A percentile compares a stretch with the other conserved stretches of the same genome.
phyloP scores from a whole-genome alignment of 2,113 vertebrate species.

The Nannobrachium achirus region DNA sequence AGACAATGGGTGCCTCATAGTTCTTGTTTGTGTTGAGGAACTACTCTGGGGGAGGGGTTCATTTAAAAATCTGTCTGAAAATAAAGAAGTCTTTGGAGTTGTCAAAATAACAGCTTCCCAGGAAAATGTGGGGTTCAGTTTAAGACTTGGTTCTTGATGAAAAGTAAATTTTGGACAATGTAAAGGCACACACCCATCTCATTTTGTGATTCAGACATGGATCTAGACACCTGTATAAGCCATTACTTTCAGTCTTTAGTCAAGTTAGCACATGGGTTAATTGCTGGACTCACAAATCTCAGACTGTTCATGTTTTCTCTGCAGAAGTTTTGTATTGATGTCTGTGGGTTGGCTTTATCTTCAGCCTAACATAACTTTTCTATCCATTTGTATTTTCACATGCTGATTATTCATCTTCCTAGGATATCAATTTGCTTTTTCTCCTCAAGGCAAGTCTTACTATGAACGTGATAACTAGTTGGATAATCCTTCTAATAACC shows the following conservation, averaged over 20 bases:
- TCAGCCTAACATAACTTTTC: slow-evolving; percentile 54
- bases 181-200: slow-evolving; percentile 4
- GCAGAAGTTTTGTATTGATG: slow-evolving; percentile 58
- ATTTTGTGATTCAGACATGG: slow-evolving; percentile 23
- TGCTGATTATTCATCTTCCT: slow-evolving; percentile 55
- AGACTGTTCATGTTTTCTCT: slow-evolving; percentile 42
- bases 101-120: slow-evolving; percentile 66
- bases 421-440: slow-evolving; percentile 21
- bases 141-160: slow-evolving; percentile 15
- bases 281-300: slow-evolving; percentile 43
- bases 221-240: slow-evolving; percentile 7
- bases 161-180: neutral
- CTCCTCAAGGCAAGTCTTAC: slow-evolving; percentile 21
- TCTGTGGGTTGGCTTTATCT: slow-evolving; percentile 22
- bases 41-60: slow-evolving; percentile 53
- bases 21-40: slow-evolving; percentile 50
- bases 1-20: slow-evolving; percentile 69
- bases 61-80: slow-evolving; percentile 47
- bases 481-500: slow-evolving; percentile 4
- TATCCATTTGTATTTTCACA: slow-evolving; percentile 68
- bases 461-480: slow-evolving; percentile 31
- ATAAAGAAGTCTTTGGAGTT: slow-evolving; percentile 68
- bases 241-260: slow-evolving; percentile 22
- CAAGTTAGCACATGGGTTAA: slow-evolving; percentile 37
- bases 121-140: slow-evolving; percentile 22